phyloP scores from a whole-genome alignment of 2,113 vertebrate species.

The Emydocephalus ijimae region DNA sequence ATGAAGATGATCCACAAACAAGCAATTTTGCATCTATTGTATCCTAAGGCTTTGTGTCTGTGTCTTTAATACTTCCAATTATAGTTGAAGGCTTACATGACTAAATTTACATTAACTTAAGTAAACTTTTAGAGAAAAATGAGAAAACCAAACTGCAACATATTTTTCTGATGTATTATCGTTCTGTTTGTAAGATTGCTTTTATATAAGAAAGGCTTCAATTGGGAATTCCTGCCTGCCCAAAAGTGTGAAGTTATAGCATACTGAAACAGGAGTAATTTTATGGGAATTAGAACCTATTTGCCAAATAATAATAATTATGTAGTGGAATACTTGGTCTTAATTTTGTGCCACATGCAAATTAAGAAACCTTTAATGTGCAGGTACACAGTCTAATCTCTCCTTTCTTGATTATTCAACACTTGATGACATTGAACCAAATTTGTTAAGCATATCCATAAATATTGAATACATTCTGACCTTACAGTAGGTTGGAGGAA shows the following conservation, averaged over 20 bases:
- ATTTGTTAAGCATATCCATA: neutral
- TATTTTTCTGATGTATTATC: neutral
- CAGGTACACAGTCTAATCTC: too few relatives aligned
- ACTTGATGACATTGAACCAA: neutral
- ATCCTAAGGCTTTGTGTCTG: neutral
- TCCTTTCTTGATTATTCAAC: too few relatives aligned
- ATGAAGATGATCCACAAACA: neutral
- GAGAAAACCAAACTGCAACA: neutral
- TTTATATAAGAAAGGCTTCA: neutral
- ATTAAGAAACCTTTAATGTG: too few relatives aligned
- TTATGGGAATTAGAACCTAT: neutral
- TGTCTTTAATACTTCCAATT: neutral
- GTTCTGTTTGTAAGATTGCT: neutral
- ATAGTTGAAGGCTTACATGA: neutral
- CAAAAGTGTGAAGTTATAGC: neutral
- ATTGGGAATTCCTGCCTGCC: neutral
- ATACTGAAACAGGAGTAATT: neutral
- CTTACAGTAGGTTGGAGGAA: neutral
- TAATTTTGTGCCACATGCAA: too few relatives aligned
- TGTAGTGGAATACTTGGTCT: neutral
- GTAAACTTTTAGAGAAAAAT: neutral
- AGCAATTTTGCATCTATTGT: neutral
- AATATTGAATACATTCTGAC: neutral
- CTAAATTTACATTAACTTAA: neutral
- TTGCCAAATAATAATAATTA: too few relatives aligned